Evolutionary conservation across 1,140 invertebrate genomes (phyloP), one percentile per base, ranked within the genome.

Genomic region (Drosophila kikkawai): DNA sequence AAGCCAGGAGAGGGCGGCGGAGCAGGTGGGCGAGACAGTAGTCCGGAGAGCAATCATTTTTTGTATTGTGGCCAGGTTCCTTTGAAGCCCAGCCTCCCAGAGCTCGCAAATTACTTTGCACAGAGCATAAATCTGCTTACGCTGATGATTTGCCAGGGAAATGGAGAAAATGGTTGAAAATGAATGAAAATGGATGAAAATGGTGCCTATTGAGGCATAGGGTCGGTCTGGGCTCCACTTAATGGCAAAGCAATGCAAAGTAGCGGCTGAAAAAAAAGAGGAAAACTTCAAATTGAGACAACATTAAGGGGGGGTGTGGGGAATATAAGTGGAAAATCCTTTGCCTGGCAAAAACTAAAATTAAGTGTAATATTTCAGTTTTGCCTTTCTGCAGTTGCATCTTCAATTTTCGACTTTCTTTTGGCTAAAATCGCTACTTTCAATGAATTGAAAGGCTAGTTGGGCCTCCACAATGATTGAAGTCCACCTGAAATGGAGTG

Each of bases 121-220:
- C 51, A 66, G 56, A 61, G 50, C 67, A 79, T 61, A 86, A 86
- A 86, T 82, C 82, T 76, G 70, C 75, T 82, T 79, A 79, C 69
- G 37, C 39, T 86, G 68, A 64, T 86, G 75, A 79, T 71, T 64
- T 70, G 15, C 58, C 36, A 44, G 58, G 37, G 9, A 42, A 60
- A 34, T 29, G 45, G 19, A 39, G 47, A 41, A 69, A 32, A 34
- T 34, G 19, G 22, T 29, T 29, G 8, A 39, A 29, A 29, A 29
- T 29, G 26, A 29, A 29, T 29, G 29, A 59, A 39, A 56, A 56
- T 39, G 42, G 29, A 39, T 44, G 32, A 67, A 56, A 56, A 56
- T 56, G 42, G 34, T 39, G 44, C 45, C 60, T 51, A 51, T 60
- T 73, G 68, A 56, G 36, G 68, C 48, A 70, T 29, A 29, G 26